Evolutionary conservation across 2,113 vertebrate genomes (phyloP), one percentile per base, ranked within the genome.

Genomic region (Acanthisitta chloris): DNA sequence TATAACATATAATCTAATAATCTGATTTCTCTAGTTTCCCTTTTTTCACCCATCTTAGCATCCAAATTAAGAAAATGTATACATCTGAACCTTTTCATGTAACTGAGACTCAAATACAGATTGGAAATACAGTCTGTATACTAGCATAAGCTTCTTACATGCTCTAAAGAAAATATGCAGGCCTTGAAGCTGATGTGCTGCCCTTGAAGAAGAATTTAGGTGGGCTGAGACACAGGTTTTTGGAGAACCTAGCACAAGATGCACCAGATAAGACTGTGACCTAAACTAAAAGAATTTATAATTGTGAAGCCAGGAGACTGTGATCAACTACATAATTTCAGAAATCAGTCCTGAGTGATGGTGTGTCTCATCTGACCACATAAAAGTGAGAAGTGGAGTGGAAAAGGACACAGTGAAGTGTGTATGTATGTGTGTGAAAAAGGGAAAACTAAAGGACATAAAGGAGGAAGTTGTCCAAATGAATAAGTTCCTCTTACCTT

Each of bases 21-120:
- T 82, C 52, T 64, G 31, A 72, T 76, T 90, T 90, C 17, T 93
- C n/a, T 92, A 43, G 40, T 88, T 96, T 93, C 70, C 70, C n/a
- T 89, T 95, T 92, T 80, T 14, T 18, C 24, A 33, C 25, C 8
- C 9, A 15, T 82, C 3, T 73, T 78, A 67, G 29, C 17, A 21
- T 69, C 12, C 45, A 92, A 9, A 45, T 65, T 61, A 90, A 51
- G 49, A 49, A 17, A 64, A 65, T 38, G 6, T 33, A 6, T 69
- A 26, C 5, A 26, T 67, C 25, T 82, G 28, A 72, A 48, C 5
- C 20, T 51, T 40, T 40, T 69, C 33, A 23, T 57, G 12, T 34
- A 65, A 20, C 17, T 80, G 15, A 66, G 10, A 26, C 36, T 67
- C 14, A 73, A 72, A 79, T 76, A 45, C 4, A 61, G 19, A n/a